A percentile compares a stretch with the other conserved stretches of the same genome.
phyloP scores from a whole-genome alignment of 2,888 invertebrate species.

The Tenthredo livida region DNA sequence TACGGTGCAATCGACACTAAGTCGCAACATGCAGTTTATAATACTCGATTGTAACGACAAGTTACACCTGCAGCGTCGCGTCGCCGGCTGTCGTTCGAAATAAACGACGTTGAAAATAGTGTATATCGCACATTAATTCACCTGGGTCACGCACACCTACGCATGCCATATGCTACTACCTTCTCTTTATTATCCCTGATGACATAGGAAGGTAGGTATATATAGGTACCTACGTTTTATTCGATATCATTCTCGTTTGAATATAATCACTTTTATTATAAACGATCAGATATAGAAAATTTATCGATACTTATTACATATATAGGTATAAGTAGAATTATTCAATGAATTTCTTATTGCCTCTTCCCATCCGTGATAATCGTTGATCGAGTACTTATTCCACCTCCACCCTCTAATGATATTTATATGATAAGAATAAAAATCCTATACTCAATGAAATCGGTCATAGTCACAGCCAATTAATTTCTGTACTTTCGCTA shows the following conservation, averaged over 20 bases:
- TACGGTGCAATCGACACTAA: not conserved
- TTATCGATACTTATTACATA: not conserved
- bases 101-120: not conserved
- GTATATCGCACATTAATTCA: not conserved
- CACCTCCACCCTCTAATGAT: not conserved
- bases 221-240: not conserved
- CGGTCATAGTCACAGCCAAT: too few relatives aligned
- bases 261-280: not conserved
- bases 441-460: too few relatives aligned
- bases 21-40: not conserved
- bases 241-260: not conserved
- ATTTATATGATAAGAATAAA: too few relatives aligned
- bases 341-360: not conserved
- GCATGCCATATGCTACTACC: constrained; percentile 3
- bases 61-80: constrained; percentile 41
- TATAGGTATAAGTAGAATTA: not conserved
- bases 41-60: constrained; percentile 17
- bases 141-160: constrained; percentile 44
- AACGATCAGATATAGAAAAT: not conserved
- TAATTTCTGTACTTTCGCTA: too few relatives aligned
- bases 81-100: constrained; percentile 34
- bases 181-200: not conserved
- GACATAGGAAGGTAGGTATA: not conserved
- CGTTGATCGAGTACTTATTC: not conserved
- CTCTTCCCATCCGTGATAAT: not conserved